Percentiles rank a stretch among this genome's conserved stretches.
Evolutionary conservation across 2,113 vertebrate species (phyloP).

Genomic region (Oxyruncus cristatus): DNA sequence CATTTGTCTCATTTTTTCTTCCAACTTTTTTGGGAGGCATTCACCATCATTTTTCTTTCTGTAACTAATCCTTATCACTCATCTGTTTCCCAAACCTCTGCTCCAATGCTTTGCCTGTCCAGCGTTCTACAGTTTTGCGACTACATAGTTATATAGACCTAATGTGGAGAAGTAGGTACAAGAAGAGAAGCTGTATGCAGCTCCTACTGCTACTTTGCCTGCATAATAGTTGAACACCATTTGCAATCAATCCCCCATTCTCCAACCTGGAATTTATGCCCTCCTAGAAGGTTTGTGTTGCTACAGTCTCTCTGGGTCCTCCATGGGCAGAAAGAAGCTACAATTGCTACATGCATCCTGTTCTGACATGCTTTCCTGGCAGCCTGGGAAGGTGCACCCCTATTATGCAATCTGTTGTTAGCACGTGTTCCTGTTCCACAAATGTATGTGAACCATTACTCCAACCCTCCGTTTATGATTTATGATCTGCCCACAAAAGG

Average conservation of each 20-base stretch:
- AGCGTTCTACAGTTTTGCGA: not conserved
- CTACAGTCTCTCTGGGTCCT: not conserved
- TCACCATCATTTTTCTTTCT: not conserved
- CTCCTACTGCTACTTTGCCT: not conserved
- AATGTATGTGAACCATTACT: not conserved
- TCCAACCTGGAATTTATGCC: not conserved
- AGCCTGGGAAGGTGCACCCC: not conserved
- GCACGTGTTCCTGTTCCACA: rapidly evolving
- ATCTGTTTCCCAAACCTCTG: not conserved
- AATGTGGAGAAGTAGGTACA: not conserved
- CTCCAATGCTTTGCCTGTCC: not conserved
- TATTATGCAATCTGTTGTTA: not conserved
- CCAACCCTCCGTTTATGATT: not conserved
- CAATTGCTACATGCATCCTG: not conserved
- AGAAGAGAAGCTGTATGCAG: not conserved
- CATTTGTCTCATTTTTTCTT: not conserved
- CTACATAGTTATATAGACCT: not conserved
- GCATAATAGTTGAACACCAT: not conserved
- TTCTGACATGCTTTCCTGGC: not conserved
- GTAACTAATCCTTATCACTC: not conserved
- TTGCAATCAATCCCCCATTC: not conserved
- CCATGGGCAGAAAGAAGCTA: not conserved
- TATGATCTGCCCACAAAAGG: not conserved
- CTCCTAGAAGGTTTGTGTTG: not conserved
- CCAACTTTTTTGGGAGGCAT: not conserved